A percentile compares a stretch with the other conserved stretches of the same genome.
phyloP scores from a whole-genome alignment of 1,140 invertebrate species.

The Ips typographus region DNA sequence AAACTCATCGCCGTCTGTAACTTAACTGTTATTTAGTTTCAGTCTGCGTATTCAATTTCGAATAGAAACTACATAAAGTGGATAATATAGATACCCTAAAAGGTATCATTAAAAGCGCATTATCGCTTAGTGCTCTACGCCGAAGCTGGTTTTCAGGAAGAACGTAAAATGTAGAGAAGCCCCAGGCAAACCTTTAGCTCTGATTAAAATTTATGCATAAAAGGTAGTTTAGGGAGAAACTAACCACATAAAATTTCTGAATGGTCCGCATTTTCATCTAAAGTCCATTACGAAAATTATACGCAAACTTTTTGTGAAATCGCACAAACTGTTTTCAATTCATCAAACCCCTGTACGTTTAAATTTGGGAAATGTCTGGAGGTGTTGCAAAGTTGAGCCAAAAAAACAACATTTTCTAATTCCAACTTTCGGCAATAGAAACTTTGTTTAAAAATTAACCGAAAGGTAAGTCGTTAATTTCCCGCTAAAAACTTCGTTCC shows the following conservation, averaged over 20 bases:
- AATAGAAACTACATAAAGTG: background rate
- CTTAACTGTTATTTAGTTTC: too few species aligned
- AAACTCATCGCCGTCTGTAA: too few species aligned
- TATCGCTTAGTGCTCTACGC: slow-evolving; percentile 17
- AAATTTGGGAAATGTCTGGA: too few species aligned
- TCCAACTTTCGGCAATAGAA: too few species aligned
- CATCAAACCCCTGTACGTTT: too few species aligned
- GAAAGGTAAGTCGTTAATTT: slow-evolving; percentile 12
- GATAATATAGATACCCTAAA: slow-evolving; percentile 11
- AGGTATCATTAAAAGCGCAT: slow-evolving; percentile 30
- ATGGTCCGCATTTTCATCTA: slow-evolving; percentile 19
- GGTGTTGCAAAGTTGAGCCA: too few species aligned
- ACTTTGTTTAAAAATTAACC: background rate
- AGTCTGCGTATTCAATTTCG: slow-evolving; percentile 1
- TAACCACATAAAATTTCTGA: slow-evolving; percentile 34
- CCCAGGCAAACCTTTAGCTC: slow-evolving; percentile 25
- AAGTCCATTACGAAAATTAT: slow-evolving; percentile 31
- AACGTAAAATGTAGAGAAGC: slow-evolving; percentile 19
- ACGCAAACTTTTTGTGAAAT: too few species aligned
- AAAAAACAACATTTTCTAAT: too few species aligned
- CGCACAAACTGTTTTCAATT: too few species aligned
- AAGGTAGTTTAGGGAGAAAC: slow-evolving; percentile 31
- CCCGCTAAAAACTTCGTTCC: slow-evolving; percentile 12
- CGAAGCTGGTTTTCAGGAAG: slow-evolving; percentile 17
- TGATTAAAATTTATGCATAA: slow-evolving; percentile 34